phyloP scores from a whole-genome alignment of 2,113 vertebrate genomes.

The Ginglymostoma cirratum region DNA sequence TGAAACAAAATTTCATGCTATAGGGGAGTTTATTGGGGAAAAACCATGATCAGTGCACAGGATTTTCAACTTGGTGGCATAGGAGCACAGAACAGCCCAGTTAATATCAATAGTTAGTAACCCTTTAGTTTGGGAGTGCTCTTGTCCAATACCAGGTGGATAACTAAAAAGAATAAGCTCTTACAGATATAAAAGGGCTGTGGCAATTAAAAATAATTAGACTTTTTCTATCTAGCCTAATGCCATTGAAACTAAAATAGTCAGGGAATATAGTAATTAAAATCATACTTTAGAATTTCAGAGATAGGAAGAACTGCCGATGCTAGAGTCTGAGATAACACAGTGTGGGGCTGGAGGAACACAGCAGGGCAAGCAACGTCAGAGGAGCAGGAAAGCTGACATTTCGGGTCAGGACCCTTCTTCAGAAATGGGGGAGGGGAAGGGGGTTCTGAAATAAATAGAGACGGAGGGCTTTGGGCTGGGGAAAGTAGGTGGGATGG shows the following conservation, averaged over 20 bases:
- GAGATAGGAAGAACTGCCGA: too few species aligned
- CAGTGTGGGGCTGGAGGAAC: too few species aligned
- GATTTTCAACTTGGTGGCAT: neutral
- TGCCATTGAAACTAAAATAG: neutral
- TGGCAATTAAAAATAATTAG: too few species aligned
- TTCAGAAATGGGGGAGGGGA: too few species aligned
- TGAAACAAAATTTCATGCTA: neutral
- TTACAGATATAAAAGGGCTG: neutral
- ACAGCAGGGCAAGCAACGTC: too few species aligned
- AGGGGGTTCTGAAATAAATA: too few species aligned
- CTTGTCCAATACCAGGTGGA: neutral
- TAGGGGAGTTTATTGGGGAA: neutral
- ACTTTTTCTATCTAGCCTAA: neutral
- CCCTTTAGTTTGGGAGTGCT: neutral
- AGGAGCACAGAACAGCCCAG: neutral
- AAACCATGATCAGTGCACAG: neutral
- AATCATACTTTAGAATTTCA: neutral
- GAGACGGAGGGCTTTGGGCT: neutral
- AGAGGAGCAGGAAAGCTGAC: too few species aligned
- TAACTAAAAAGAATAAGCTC: neutral
- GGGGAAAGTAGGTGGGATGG: too few species aligned
- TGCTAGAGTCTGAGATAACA: too few species aligned
- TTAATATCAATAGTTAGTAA: neutral
- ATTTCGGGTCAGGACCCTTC: too few species aligned
- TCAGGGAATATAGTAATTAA: neutral